Percentiles rank a stretch among this genome's conserved stretches.
Conservation (phyloP, 1,140 invertebrate species). For the Sitodiplosis mosellana region DNA sequence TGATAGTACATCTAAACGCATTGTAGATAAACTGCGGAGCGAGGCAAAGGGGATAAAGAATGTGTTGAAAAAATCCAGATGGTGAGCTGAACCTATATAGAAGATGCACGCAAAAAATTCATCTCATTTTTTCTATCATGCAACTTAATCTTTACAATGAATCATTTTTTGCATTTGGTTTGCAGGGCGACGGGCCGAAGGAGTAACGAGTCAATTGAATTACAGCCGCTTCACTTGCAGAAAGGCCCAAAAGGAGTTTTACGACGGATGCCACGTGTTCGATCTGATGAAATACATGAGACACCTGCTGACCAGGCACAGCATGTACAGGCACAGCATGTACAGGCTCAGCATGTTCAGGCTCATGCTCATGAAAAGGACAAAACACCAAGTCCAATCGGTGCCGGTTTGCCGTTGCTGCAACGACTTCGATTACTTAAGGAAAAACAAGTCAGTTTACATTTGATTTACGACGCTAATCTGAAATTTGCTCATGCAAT, state of each 20-base stretch:
- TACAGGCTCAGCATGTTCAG: constrained; percentile 29
- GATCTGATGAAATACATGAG: constrained; percentile 40
- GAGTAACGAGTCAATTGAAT: constrained; percentile 43
- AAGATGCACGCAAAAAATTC: not conserved
- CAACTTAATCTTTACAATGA: not conserved
- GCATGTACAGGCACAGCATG: constrained; percentile 7
- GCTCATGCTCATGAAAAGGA: constrained; percentile 31
- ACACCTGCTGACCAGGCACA: constrained; percentile 25
- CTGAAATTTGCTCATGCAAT: no score
- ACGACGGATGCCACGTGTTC: constrained; percentile 46
- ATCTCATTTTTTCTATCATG: not conserved
- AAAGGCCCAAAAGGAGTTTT: constrained; percentile 31
- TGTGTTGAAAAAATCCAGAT: constrained; percentile 40
- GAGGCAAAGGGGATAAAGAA: constrained; percentile 62
- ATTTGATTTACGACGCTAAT: no score
- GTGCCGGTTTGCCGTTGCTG: constrained; percentile 63
- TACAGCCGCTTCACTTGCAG: constrained; percentile 36
- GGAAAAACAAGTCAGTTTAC: constrained; percentile 57
- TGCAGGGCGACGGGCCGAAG: constrained; percentile 23
- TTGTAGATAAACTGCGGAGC: constrained; percentile 61
- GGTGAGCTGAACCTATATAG: constrained; percentile 7
- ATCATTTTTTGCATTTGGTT: not conserved
- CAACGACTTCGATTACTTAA: constrained; percentile 58
- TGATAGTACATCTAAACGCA: constrained; percentile 47
- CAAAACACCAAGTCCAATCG: constrained; percentile 45